Conservation (phyloP, 2,113 vertebrate species). For the Eira barbara region DNA sequence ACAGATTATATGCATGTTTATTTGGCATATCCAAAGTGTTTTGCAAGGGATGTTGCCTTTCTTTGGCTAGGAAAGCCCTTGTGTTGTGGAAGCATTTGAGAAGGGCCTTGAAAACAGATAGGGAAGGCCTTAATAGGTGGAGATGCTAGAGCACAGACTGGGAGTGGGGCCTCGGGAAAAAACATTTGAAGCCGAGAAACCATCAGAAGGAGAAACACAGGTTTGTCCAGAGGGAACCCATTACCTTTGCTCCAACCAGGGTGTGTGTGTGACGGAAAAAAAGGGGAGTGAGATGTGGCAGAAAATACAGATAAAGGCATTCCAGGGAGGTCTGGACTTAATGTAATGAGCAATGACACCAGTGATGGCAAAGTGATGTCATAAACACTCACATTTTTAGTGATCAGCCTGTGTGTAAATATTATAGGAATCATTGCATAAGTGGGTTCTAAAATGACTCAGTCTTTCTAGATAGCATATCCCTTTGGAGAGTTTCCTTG, state of each 20-base stretch:
- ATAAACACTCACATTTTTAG: not conserved
- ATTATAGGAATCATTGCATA: not conserved
- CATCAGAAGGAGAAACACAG: not conserved
- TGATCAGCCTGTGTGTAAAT: not conserved
- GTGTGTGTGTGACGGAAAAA: not conserved
- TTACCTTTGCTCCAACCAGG: not conserved
- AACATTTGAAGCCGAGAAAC: not conserved
- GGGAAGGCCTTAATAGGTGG: not conserved
- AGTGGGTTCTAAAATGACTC: not conserved
- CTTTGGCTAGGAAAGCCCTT: not conserved
- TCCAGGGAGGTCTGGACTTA: not conserved
- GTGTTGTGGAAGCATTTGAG: not conserved
- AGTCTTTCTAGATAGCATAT: not conserved
- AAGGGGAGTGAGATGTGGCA: not conserved
- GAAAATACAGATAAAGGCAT: not conserved
- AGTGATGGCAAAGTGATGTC: not conserved
- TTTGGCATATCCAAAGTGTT: not conserved
- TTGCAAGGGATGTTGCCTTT: not conserved
- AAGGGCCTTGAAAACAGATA: not conserved
- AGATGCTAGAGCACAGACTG: not conserved
- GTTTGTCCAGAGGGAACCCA: not conserved
- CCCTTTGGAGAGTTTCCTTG: not conserved
- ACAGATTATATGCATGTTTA: not conserved
- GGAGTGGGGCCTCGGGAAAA: not conserved
- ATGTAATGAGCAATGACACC: not conserved